Base-by-base conservation (phyloP, 2,797 vertebrate species). In the Spinus olivaceus region DNA sequence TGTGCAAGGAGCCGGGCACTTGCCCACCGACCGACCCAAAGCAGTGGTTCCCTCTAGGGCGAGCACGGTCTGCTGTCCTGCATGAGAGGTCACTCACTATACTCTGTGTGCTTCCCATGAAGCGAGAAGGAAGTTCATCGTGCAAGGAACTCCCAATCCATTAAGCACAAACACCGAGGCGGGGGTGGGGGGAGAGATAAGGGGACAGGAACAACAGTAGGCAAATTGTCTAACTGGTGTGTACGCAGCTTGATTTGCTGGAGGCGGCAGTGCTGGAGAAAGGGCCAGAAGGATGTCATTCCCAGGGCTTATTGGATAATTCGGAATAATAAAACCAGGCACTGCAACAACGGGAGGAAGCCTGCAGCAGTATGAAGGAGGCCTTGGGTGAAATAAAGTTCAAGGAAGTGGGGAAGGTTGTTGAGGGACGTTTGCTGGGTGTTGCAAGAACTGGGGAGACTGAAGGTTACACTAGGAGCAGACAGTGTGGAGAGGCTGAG, bases 1-100 rank as follows among this genome's bases (percentile, higher is more conserved):
- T 44, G 37, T 0, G 4, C 37, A 13, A 77, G 57, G 80, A 73
- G 91, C 32, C 2, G 17, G 64, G 35, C 3, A 24, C 81, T 91
- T 9, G 27, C 60, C 28, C 53, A 1, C 33, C 1, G 2, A 6
- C 32, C 0, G 3, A 4, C n/a, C 11, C 3, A 25, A 57, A 82
- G 60, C 64, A 90, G 79, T 4, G 9, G 19, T n/a, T 71, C 63
- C 28, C 65, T 24, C 44, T 2, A 2, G 44, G 71, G 41, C 59
- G n/a, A 63, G 39, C 78, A 30, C 7, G 24, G 18, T 13, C 56
- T 44, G 69, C 67, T 66, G 2, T 87, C 37, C 41, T 4, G 41
- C 60, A 18, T 0, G 13, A 67, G 94, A 86, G 86, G 78, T 86
- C 82, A n/a, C 37, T 71, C 46, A 0, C 37, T 54, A 8, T 5